Conservation (phyloP, 2,113 vertebrate genomes). For the Eretmochelys imbricata region DNA sequence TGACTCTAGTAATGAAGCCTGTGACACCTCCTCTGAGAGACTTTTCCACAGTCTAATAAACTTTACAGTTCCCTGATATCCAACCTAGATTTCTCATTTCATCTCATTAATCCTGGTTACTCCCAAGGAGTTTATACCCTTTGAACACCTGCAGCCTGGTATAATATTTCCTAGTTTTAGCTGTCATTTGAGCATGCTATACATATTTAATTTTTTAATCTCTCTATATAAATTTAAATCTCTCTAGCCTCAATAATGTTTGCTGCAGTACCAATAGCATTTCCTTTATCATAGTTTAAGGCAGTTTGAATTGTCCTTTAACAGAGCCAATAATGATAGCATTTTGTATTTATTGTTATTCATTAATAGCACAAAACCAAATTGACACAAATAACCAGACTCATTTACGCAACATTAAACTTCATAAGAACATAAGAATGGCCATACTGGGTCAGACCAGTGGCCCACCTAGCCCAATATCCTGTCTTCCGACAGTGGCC, state of each 20-base stretch:
- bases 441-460: not conserved
- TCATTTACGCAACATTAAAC: slow-evolving; percentile 25
- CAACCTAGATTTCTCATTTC: slow-evolving; percentile 63
- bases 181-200: slow-evolving; percentile 35
- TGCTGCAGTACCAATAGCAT: not conserved
- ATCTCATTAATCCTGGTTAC: slow-evolving; percentile 65
- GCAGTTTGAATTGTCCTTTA: not conserved
- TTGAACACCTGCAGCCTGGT: slow-evolving; percentile 59
- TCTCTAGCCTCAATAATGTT: slow-evolving; percentile 7
- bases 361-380: not conserved
- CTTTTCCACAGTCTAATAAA: not conserved
- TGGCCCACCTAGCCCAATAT: not conserved
- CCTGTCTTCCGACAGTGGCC: not conserved
- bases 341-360: not conserved
- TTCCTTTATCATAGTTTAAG: not conserved
- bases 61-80: slow-evolving; percentile 52
- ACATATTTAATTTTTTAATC: slow-evolving; percentile 31
- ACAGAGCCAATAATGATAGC: slow-evolving; percentile 3
- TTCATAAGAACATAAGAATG: not conserved
- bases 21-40: slow-evolving; percentile 44
- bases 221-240: slow-evolving; percentile 27
- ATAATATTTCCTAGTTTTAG: slow-evolving; percentile 44
- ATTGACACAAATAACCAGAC: not conserved
- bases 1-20: slow-evolving; percentile 1
- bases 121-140: slow-evolving; percentile 54